Conservation (phyloP, 2,888 invertebrate species). For the Eupeodes luniger region DNA sequence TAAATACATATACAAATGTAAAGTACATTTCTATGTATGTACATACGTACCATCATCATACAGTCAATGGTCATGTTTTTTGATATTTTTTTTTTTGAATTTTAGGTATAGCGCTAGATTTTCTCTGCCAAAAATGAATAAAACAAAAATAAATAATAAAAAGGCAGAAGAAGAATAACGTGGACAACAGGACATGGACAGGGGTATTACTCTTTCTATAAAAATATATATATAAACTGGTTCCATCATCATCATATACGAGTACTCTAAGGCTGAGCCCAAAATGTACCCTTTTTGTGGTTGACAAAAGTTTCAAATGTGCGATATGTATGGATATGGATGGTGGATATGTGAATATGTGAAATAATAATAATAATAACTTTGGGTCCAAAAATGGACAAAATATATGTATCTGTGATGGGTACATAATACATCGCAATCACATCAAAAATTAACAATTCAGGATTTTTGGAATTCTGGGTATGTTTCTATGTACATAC, state of each 20-base stretch:
- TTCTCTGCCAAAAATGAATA: background rate
- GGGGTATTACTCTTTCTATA: constrained; percentile 43
- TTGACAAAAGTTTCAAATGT: constrained; percentile 71
- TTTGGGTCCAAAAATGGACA: constrained; percentile 65
- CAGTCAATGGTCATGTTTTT: constrained; percentile 54
- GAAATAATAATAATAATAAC: constrained; percentile 72
- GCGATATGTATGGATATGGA: background rate
- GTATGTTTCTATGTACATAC: background rate
- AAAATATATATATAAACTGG: constrained; percentile 28
- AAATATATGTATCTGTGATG: constrained; percentile 59
- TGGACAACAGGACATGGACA: background rate
- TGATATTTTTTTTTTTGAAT: constrained; percentile 24
- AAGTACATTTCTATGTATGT: background rate
- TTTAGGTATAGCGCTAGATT: background rate
- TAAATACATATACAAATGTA: too few relatives aligned
- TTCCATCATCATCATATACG: background rate
- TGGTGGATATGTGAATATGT: constrained; percentile 49
- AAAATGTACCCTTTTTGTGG: constrained; percentile 70
- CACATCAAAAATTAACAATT: constrained; percentile 75
- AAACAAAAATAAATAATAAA: constrained; percentile 34
- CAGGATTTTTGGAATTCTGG: constrained; percentile 44
- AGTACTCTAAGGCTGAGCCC: background rate
- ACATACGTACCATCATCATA: background rate
- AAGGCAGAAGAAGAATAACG: background rate
- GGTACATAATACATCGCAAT: constrained; percentile 63